These are phyloP conservation scores for Diarsia rubi DNA, from an alignment of 2,888 invertebrate genomes.

Conservation along the genomic window DNA sequence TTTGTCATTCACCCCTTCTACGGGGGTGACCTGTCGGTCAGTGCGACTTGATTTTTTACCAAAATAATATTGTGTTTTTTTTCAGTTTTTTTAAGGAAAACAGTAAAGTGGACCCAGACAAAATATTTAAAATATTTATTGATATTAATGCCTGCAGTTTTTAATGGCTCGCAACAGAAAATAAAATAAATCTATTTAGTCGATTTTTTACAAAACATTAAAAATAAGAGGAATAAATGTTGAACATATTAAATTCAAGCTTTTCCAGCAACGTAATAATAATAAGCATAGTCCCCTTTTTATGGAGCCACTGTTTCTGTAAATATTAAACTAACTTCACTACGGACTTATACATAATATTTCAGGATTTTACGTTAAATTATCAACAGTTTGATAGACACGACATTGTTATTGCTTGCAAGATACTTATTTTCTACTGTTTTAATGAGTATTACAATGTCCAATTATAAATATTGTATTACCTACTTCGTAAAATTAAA, in stretches of 20 bases:
- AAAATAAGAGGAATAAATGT: neutral
- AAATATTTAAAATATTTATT: neutral
- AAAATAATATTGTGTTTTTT: neutral
- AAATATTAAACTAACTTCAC: neutral
- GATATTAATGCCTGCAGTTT: too few relatives aligned
- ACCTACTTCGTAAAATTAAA: neutral
- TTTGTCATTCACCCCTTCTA: slow-evolving; percentile 99
- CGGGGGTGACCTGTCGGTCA: slow-evolving; percentile 99
- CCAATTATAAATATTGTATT: neutral
- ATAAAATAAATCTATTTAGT: neutral
- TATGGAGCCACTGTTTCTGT: neutral
- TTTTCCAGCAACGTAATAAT: neutral
- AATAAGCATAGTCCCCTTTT: neutral
- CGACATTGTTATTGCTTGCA: slow-evolving; percentile 7
- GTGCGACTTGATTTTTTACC: slow-evolving; percentile 84
- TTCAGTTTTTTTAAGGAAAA: neutral
- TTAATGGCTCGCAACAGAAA: neutral
- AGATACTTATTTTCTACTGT: neutral
- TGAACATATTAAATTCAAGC: neutral
- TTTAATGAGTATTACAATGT: neutral
- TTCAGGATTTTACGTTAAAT: neutral
- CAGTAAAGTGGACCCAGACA: neutral
- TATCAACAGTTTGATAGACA: slow-evolving; percentile 30
- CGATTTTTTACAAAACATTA: neutral
- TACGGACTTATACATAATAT: neutral